Percentiles rank a stretch among this genome's conserved stretches.
phyloP scores from a whole-genome alignment of 2,113 vertebrate species.

The Panthera uncia region DNA sequence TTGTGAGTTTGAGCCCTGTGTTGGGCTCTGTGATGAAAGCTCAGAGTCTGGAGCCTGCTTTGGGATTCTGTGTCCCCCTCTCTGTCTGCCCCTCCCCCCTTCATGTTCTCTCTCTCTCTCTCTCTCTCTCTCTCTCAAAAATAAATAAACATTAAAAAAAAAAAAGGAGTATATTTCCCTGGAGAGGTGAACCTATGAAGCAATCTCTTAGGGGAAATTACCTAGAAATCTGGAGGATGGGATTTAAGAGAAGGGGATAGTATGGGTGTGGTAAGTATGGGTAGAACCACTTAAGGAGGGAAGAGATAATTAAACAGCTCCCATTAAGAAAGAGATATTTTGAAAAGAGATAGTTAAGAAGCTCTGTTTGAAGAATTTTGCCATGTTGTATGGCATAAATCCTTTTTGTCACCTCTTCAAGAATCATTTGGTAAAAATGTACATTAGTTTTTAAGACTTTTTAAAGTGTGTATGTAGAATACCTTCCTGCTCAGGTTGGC shows the following conservation, averaged over 20 bases:
- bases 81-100: too few relatives aligned
- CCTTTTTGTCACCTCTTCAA: background rate
- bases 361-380: background rate
- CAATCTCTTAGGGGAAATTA: fast-evolving
- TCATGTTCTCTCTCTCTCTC: too few relatives aligned
- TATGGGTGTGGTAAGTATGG: background rate
- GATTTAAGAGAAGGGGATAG: background rate
- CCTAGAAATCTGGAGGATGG: background rate
- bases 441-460: background rate
- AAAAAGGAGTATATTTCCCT: background rate
- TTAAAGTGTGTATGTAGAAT: background rate
- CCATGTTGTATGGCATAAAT: background rate
- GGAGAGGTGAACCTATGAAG: background rate
- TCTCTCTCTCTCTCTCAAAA: too few relatives aligned
- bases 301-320: background rate
- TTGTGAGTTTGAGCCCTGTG: too few relatives aligned
- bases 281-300: background rate
- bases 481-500: background rate
- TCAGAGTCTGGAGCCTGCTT: too few relatives aligned
- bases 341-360: background rate
- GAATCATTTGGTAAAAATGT: background rate
- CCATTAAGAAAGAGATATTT: background rate
- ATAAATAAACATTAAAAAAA: too few relatives aligned
- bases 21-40: too few relatives aligned
- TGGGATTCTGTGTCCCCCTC: too few relatives aligned